Base-by-base conservation (phyloP, 2,797 vertebrate species). In the Limosa lapponica region DNA sequence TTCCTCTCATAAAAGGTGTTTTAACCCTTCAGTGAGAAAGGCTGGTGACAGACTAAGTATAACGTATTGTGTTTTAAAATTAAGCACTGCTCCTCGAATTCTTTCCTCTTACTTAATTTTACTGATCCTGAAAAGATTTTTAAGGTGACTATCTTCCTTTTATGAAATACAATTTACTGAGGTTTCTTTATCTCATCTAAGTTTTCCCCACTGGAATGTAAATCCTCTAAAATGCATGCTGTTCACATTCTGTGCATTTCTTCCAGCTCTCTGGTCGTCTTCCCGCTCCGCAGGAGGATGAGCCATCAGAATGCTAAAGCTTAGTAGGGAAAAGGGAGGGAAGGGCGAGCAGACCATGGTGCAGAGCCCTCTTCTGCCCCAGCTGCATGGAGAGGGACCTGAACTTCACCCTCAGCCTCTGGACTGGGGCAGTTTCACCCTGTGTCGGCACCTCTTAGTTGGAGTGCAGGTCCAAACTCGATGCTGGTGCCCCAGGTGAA, bases 381-480 rank as follows among this genome's bases (percentile, higher is more conserved):
- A 57, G n/a, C 49, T 57, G 46, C 1, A 1, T 46, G 19, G 4
- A 13, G 12, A 43, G 27, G 27, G 34, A 34, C 62, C 16, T 30
- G 10, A 51, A 15, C 41, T n/a, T 54, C 17, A 3, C 19, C 5
- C 16, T 41, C 61, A 43, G 39, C 30, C 37, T 39, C 25, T 49
- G 9, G 22, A 71, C 11, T 0, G 0, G 14, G 34, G 30, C 37
- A 54, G 30, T 30, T 49, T 49, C 43, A 16, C n/a, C 16, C 12
- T 20, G 3, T 37, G 22, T 17, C 1, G 1, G 39, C 30, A 73
- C 8, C 48, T 59, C 18, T 23, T 77, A 70, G 54, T 23, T 44
- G 43, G 20, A 24, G 2, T 1, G 0, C 10, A 36, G 39, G 44
- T 70, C 23, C 77, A 67, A 73, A 19, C 48, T 66, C 0, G 0